Evolutionary conservation across 2,888 invertebrate genomes (phyloP).

Genomic region (Pterobdella sp.): DNA sequence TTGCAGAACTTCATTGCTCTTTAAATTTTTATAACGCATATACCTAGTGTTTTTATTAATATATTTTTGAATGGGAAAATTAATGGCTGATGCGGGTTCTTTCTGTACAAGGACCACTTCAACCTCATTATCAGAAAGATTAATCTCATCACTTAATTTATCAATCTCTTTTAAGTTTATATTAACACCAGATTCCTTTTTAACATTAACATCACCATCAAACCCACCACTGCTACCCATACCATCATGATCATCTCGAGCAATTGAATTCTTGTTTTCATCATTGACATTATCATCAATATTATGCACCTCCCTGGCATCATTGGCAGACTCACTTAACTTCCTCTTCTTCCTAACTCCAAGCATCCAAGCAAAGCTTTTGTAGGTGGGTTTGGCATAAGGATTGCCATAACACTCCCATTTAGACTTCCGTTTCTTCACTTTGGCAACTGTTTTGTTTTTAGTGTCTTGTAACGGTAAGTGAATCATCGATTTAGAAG

Average conservation of each 20-base stretch:
- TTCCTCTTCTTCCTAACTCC: conserved; percentile 21
- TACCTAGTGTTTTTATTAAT: no score
- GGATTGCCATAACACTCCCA: conserved; percentile 21
- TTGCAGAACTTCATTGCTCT: no score
- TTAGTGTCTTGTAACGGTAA: background rate
- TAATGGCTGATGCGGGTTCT: no score
- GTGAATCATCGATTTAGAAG: background rate
- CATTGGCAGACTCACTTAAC: background rate
- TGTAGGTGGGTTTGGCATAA: conserved; percentile 30
- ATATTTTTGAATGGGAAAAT: no score
- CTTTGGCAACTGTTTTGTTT: background rate
- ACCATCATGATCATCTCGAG: background rate
- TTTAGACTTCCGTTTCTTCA: conserved; percentile 7
- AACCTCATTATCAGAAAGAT: no score
- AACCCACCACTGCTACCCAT: background rate
- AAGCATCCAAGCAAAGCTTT: conserved; percentile 31
- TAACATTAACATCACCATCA: background rate
- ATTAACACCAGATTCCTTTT: background rate
- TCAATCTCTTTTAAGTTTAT: no score
- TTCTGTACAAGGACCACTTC: no score
- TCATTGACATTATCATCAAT: background rate
- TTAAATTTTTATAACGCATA: no score
- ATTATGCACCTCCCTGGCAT: background rate
- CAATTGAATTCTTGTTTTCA: background rate
- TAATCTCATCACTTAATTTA: no score